These are phyloP conservation scores for Eucera pruinosa DNA, from an alignment of 2,888 invertebrate species.

Conservation along the genomic window DNA sequence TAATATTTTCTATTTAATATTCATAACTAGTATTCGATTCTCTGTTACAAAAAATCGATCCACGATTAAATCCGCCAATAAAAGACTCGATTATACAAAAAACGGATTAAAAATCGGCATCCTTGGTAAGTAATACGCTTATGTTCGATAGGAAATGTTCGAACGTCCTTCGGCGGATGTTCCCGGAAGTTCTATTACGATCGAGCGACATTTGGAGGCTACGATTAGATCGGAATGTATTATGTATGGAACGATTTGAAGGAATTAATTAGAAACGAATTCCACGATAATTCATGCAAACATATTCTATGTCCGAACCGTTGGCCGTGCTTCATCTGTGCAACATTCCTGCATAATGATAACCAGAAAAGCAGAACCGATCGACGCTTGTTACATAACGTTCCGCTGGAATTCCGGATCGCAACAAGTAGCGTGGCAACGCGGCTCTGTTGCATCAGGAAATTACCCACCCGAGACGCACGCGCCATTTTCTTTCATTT, in stretches of 20 bases:
- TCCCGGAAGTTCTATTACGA: neutral
- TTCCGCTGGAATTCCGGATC: conserved; percentile 42
- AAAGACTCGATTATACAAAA: no score
- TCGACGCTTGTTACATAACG: conserved; percentile 39
- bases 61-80: no score
- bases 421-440: conserved; percentile 30
- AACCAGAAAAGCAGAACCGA: conserved; percentile 50
- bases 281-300: conserved; percentile 48
- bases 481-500: neutral
- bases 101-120: no score
- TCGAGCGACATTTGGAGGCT: neutral
- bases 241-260: conserved; percentile 25
- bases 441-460: conserved; percentile 5
- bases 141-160: no score
- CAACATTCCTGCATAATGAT: conserved; percentile 48
- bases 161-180: no score
- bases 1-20: no score
- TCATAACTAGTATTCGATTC: no score
- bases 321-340: conserved; percentile 36
- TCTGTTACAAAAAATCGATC: no score
- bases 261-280: conserved; percentile 51
- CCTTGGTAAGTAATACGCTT: no score
- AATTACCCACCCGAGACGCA: neutral
- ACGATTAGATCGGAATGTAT: neutral
- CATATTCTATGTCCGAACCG: conserved; percentile 37